Evolutionary conservation across 2,113 vertebrate genomes (phyloP).

Genomic region (Nycticebus coucang): DNA sequence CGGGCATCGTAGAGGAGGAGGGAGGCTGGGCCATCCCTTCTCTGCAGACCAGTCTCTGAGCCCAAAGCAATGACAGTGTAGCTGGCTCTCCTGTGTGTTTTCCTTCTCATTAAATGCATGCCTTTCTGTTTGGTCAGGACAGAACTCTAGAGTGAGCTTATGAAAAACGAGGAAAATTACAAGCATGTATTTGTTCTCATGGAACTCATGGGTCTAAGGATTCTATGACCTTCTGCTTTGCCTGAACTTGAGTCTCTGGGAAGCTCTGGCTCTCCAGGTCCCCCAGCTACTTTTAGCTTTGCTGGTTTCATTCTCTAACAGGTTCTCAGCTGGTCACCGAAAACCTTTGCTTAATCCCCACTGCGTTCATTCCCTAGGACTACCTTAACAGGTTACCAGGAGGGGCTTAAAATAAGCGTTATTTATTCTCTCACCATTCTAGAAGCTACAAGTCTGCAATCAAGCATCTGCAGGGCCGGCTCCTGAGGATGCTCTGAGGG

Average conservation of each 20-base stretch:
- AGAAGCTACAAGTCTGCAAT: not conserved
- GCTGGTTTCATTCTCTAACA: not conserved
- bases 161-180: not conserved
- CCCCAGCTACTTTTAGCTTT: rapidly evolving
- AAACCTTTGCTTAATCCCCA: not conserved
- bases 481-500: not conserved
- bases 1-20: rapidly evolving
- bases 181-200: not conserved
- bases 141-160: not conserved
- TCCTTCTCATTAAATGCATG: not conserved
- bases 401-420: not conserved
- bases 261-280: not conserved
- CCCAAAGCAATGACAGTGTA: not conserved
- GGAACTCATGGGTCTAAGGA: not conserved
- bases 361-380: not conserved
- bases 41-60: not conserved
- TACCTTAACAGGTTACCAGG: not conserved
- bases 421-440: not conserved
- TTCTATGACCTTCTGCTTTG: not conserved
- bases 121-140: not conserved
- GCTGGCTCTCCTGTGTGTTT: not conserved
- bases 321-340: not conserved
- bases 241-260: rapidly evolving
- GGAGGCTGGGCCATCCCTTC: not conserved
- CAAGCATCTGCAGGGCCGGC: rapidly evolving